Evolutionary conservation across 2,113 vertebrate genomes (phyloP).

Genomic region (Apus apus): DNA sequence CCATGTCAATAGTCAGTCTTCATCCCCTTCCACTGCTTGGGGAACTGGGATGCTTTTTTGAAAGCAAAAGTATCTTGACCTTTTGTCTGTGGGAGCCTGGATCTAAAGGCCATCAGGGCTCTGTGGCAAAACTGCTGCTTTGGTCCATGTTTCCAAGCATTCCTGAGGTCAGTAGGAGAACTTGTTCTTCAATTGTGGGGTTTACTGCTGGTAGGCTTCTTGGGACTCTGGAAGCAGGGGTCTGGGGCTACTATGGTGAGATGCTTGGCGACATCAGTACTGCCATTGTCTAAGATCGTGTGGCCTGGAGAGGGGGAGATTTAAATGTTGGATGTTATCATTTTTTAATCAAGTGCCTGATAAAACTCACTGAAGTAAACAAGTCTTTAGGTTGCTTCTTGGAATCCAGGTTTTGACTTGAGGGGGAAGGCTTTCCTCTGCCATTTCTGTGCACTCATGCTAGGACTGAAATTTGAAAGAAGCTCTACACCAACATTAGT

Average conservation of each 20-base stretch:
- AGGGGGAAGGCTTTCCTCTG: background rate
- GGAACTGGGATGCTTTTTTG: background rate
- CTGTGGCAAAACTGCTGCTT: background rate
- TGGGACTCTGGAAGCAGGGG: accelerated
- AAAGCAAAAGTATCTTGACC: accelerated
- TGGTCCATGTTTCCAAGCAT: accelerated
- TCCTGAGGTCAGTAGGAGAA: background rate
- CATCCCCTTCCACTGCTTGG: background rate
- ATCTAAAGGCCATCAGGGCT: background rate
- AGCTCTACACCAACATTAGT: background rate
- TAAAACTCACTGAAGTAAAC: background rate
- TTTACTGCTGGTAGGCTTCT: background rate
- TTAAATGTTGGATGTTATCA: background rate
- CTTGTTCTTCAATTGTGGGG: accelerated
- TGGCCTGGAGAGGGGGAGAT: background rate
- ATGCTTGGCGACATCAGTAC: accelerated
- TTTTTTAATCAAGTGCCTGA: background rate
- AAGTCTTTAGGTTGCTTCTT: background rate
- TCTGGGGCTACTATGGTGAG: background rate
- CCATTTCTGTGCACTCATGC: accelerated
- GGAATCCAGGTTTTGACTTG: background rate
- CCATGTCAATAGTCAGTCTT: background rate
- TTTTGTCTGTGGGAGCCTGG: background rate
- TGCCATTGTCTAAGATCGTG: background rate
- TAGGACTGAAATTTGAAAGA: background rate